Evolutionary conservation across 1,140 invertebrate species (phyloP), one percentile per base, ranked within the genome.

Genomic region (Zaprionus gabonicus): DNA sequence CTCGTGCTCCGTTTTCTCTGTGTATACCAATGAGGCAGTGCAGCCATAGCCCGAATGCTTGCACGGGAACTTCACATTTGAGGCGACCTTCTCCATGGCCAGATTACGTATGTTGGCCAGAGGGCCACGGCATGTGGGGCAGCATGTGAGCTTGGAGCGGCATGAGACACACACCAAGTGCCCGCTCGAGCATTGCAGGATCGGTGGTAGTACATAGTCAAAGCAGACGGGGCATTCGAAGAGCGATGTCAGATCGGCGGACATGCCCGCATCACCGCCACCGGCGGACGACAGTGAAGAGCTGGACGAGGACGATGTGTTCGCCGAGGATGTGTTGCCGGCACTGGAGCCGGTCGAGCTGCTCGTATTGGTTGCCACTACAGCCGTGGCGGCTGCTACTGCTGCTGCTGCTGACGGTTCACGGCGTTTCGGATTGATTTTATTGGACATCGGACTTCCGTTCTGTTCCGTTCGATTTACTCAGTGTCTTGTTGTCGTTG

Each of bases 141-240:
- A 99, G 93, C 97, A 98, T 57, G 96, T 97, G 65, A 99, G 95
- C 94, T 99, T 99, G 49, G 98, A 98, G 82, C 99, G 95, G 94
- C 99, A 99, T 88, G 96, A 97, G 49, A 98, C 97, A 94, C 99
- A 99, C 71, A 97, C 96, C 69, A 98, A 94, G 93, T 98, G 97
- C 41, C 97, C 97, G 86, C 96, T 97, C 92, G 97, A 97, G 93
- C 97, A 98, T 93, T 98, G 97, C 90, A 97, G 93, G 79, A 98
- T 99, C 17, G 99, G 99, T 67, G 99, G 99, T 85, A 99, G 94
- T 70, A 99, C 99, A 95, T 99, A 99, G 93, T 99, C 99, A 93
- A 99, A 99, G 93, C 99, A 99, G 59, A 99, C 99, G 12, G 99
- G 99, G 94, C 99, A 99, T 93, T 99, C 99, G 94, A 99, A 99